Evolutionary conservation across 2,797 vertebrate species (phyloP).

Genomic region (Alosa sapidissima): DNA sequence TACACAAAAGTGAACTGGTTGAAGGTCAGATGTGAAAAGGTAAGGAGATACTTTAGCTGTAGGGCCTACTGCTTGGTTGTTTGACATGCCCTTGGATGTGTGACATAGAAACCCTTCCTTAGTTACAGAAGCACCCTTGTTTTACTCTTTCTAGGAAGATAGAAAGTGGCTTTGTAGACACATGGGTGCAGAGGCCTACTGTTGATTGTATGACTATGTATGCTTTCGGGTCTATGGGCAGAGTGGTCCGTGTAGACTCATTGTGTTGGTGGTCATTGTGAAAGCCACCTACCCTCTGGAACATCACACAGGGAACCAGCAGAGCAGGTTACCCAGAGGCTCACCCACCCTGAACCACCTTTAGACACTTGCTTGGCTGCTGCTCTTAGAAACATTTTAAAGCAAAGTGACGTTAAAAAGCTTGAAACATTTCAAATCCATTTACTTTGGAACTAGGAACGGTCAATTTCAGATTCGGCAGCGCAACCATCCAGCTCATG

Average conservation of each 20-base stretch:
- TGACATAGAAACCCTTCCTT: background rate
- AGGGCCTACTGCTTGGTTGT: background rate
- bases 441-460: background rate
- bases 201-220: background rate
- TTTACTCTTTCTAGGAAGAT: background rate
- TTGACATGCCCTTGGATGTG: background rate
- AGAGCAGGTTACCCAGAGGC: background rate
- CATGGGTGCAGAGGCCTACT: background rate
- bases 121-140: background rate
- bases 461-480: background rate
- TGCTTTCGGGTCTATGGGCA: background rate
- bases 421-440: background rate
- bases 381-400: background rate
- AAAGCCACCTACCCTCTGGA: background rate
- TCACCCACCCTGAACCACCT: background rate
- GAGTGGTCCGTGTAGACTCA: background rate
- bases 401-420: background rate
- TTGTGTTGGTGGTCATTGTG: background rate
- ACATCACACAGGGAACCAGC: background rate
- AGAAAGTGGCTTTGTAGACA: background rate
- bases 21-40: background rate
- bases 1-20: background rate
- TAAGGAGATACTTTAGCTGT: background rate
- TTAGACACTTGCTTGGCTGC: background rate
- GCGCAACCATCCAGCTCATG: slow-evolving; percentile 10